Conservation (phyloP, 2,888 invertebrate genomes). For the Apamea monoglypha region DNA sequence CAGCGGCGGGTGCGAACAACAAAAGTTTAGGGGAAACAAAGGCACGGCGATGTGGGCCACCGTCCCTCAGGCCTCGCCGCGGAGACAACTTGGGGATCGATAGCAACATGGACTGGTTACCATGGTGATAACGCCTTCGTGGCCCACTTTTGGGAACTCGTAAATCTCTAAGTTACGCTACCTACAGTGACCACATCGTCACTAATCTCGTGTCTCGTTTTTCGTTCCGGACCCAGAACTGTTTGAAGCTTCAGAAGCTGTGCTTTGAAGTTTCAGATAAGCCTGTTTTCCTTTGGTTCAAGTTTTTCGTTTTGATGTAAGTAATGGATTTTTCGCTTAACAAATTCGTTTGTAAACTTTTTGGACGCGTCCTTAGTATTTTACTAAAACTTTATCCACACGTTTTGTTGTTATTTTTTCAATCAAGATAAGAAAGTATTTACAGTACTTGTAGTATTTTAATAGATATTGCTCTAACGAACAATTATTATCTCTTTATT, state of each 20-base stretch:
- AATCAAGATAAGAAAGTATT: neutral
- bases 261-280: constrained; percentile 12
- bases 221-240: neutral
- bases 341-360: neutral
- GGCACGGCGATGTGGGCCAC: constrained; percentile 44
- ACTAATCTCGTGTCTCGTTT: constrained; percentile 20
- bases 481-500: too few species aligned
- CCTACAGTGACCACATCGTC: constrained; percentile 24
- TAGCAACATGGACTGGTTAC: constrained; percentile 60
- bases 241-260: neutral
- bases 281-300: neutral
- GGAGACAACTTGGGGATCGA: constrained; percentile 63
- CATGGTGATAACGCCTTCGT: constrained; percentile 64
- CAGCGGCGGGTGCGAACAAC: neutral
- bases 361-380: neutral
- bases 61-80: constrained; percentile 29
- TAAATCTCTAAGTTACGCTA: constrained; percentile 41
- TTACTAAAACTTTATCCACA: neutral
- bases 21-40: constrained; percentile 48
- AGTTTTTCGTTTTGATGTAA: neutral
- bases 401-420: neutral
- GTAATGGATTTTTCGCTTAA: neutral
- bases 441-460: neutral
- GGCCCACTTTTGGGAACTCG: constrained; percentile 61
- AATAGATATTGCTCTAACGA: neutral